Evolutionary conservation across 2,797 vertebrate genomes (phyloP).

Genomic region (Gymnocypris eckloni): DNA sequence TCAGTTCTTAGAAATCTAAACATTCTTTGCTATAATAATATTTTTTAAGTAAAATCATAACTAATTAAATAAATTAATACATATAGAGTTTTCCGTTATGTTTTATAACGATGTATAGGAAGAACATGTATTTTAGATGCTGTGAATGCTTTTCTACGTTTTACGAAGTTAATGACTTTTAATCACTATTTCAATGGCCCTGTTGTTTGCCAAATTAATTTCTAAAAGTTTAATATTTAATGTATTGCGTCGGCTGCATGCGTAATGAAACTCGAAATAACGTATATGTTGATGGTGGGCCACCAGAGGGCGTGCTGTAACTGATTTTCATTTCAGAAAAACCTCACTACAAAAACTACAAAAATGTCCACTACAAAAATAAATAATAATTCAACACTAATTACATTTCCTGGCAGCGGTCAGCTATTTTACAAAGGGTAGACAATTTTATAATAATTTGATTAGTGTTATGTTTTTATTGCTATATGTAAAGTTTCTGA

Average conservation of each 20-base stretch:
- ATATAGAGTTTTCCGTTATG: not conserved
- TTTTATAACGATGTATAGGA: not conserved
- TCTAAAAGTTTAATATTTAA: not conserved
- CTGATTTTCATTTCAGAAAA: not conserved
- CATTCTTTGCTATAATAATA: not conserved
- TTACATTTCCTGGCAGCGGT: too few relatives aligned
- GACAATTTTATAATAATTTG: too few relatives aligned
- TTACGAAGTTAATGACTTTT: not conserved
- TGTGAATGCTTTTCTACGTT: not conserved
- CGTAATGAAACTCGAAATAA: not conserved
- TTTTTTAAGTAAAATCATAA: not conserved
- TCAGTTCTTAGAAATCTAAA: not conserved
- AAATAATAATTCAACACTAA: too few relatives aligned
- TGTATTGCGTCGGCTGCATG: too few relatives aligned
- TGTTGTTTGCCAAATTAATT: not conserved
- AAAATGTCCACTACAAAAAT: too few relatives aligned
- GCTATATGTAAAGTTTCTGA: too few relatives aligned
- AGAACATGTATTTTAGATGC: too few relatives aligned
- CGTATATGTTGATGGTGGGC: too few relatives aligned
- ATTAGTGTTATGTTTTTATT: too few relatives aligned
- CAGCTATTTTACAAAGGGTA: too few relatives aligned
- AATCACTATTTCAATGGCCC: not conserved
- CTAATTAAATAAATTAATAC: not conserved
- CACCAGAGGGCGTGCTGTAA: conserved; percentile 7
- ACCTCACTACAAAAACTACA: not conserved